Percentiles rank a stretch among this genome's conserved stretches.
phyloP scores from a whole-genome alignment of 2,797 vertebrate species.

The Hozukius guyotensis region DNA sequence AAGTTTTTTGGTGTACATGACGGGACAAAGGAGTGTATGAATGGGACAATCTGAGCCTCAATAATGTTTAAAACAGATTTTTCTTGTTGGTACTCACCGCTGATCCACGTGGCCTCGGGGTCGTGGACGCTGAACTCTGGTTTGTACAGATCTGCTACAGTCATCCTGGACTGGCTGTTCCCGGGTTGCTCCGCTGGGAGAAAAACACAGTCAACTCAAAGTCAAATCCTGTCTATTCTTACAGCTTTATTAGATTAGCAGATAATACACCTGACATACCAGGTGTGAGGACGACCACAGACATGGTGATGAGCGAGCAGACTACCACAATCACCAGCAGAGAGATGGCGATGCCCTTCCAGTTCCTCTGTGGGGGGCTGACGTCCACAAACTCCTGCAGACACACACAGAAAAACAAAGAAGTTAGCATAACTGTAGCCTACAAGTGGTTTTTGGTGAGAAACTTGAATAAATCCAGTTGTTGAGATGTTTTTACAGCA shows the following conservation, averaged over 20 bases:
- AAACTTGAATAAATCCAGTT: too few relatives aligned
- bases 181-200: conserved; percentile 85
- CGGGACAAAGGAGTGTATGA: background rate
- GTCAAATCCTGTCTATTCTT: background rate
- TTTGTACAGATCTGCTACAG: conserved; percentile 88
- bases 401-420: conserved; percentile 53
- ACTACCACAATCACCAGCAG: conserved; percentile 94
- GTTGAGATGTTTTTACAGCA: too few relatives aligned
- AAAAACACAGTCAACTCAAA: background rate
- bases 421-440: background rate
- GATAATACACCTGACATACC: conserved; percentile 68
- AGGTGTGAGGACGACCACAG: conserved; percentile 92
- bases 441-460: background rate
- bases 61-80: background rate
- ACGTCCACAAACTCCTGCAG: conserved; percentile 82
- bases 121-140: conserved; percentile 87
- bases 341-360: conserved; percentile 95
- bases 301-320: conserved; percentile 94
- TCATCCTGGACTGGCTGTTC: conserved; percentile 86
- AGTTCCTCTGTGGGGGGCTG: conserved; percentile 92
- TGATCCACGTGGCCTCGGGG: conserved; percentile 89
- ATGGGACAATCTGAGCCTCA: background rate
- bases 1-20: background rate
- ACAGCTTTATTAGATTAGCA: background rate
- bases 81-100: conserved; percentile 77